phyloP scores from a whole-genome alignment of 2,113 vertebrate genomes.

The Pterocles burchelli region DNA sequence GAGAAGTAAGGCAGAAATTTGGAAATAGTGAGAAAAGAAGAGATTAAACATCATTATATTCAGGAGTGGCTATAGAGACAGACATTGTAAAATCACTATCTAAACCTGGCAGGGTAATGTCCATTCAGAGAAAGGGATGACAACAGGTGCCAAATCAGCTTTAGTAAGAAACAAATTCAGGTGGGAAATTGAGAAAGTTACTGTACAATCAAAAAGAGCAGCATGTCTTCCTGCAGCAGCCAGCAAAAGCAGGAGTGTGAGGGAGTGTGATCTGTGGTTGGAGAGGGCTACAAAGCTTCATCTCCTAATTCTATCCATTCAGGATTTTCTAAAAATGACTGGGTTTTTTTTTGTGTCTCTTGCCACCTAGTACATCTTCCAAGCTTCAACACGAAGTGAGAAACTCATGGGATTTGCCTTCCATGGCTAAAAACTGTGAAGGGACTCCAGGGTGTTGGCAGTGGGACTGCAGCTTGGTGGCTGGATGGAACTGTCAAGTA shows the following conservation, averaged over 20 bases:
- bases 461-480: background rate
- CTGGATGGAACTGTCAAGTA: background rate
- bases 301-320: background rate
- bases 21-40: background rate
- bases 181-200: background rate
- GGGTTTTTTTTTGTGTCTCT: background rate
- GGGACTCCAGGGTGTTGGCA: background rate
- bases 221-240: background rate
- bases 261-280: background rate
- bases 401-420: background rate
- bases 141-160: background rate
- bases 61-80: background rate
- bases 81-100: background rate
- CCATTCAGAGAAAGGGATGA: background rate
- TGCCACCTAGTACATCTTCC: background rate
- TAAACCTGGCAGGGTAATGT: background rate
- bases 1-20: background rate
- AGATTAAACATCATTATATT: background rate
- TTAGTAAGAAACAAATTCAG: background rate
- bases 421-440: background rate
- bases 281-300: background rate
- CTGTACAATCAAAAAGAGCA: background rate
- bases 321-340: background rate
- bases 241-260: background rate
- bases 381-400: background rate